Evolutionary conservation across 1,140 invertebrate genomes (phyloP).

Genomic region (Dufourea novaeangliae): DNA sequence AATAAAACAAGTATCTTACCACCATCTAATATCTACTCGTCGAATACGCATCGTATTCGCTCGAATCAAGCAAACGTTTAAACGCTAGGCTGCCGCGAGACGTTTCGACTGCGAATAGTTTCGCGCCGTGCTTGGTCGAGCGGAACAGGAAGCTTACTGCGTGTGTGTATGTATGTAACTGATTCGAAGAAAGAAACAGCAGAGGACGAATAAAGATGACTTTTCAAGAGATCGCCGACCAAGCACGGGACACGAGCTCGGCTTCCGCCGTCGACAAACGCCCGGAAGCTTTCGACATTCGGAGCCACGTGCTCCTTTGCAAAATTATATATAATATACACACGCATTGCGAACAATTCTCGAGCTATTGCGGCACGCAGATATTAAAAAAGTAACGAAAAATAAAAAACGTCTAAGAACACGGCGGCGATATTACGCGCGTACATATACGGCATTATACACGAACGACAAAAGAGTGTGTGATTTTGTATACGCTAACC

Average conservation of each 20-base stretch:
- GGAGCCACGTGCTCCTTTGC: constrained; percentile 1
- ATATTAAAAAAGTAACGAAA: constrained; percentile 36
- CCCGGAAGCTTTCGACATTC: neutral
- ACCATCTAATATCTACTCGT: constrained; percentile 46
- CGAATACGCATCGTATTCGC: constrained; percentile 55
- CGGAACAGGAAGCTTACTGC: no score
- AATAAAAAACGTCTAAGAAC: neutral
- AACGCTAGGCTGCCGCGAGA: constrained; percentile 10
- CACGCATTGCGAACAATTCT: constrained; percentile 30
- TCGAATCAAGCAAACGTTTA: constrained; percentile 61
- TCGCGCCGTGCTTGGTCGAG: neutral
- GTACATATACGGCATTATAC: constrained; percentile 47
- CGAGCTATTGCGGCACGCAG: constrained; percentile 37
- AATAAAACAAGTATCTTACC: constrained; percentile 46
- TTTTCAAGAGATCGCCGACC: neutral
- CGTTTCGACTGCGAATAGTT: neutral
- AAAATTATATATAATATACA: constrained; percentile 43
- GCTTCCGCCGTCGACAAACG: neutral
- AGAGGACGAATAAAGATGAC: neutral
- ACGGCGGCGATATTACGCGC: constrained; percentile 32
- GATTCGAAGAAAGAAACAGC: neutral
- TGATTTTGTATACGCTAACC: constrained; percentile 77
- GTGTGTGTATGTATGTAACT: no score
- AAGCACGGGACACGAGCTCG: neutral
- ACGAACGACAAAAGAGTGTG: constrained; percentile 42